Evolutionary conservation across 2,113 vertebrate species (phyloP), one percentile per base, ranked within the genome.

Genomic region (Vulpes ferrilata): DNA sequence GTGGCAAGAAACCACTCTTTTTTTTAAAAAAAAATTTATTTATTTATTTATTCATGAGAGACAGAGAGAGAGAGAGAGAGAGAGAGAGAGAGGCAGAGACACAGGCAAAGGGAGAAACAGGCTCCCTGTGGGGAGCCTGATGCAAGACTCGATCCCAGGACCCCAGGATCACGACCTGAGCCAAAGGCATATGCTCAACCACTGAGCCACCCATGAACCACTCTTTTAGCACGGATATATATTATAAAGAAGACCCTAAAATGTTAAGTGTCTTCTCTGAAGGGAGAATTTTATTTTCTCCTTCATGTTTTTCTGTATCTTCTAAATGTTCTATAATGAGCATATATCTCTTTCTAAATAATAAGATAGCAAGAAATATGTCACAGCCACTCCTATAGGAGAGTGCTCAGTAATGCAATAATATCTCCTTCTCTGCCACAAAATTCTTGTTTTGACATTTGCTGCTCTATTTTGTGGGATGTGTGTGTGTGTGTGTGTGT

Each of bases 301-400:
- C 55, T 76, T 82, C 8, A 32, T 80, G 43, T 80, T 90, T 90
- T 73, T 27, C 62, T 80, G 7, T 8, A 53, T 53, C 38, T 85
- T 93, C 11, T 71, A 48, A 48, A 55, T 35, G 48, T 90, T 71
- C 62, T 22, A 12, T 27, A 60, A 71, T 4, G 20, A 90, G 15
- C 32, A 62, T 11, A 5, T 43, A 43, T 71, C n/a, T 94, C 87
- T 87, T 87, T 30, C 92, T 48, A 85, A 93, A 71, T 43, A 57
- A 80, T 48, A 57, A 74, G 81, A 8, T 25, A 65, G 13, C 38
- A 73, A 86, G 43, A 96, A 22, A 7, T 38, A 7, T 59, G 57
- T 71, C 27, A n/a, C 23, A 19, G 65, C 5, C 30, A 9, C 73
- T 59, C 32, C 35, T 48, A 5, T 23, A 69, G 65, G 32, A 57